These are phyloP conservation scores for Tympanuchus pallidicinctus DNA, from an alignment of 2,113 vertebrate species.

Conservation along the genomic window DNA sequence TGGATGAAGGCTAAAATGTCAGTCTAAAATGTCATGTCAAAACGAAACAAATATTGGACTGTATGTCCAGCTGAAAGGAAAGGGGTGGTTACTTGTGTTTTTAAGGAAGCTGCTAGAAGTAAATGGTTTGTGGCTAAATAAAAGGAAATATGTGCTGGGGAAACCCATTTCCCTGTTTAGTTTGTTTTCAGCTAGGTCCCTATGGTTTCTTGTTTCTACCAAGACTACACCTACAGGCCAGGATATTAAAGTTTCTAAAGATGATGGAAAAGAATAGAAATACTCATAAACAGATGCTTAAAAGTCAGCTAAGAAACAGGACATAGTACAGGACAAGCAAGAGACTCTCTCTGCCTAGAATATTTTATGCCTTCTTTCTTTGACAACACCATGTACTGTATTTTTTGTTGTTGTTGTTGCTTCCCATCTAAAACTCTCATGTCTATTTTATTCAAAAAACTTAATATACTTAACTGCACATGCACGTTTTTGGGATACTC, in stretches of 20 bases:
- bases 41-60: background rate
- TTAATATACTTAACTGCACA: background rate
- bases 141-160: background rate
- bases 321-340: background rate
- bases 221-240: background rate
- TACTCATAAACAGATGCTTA: background rate
- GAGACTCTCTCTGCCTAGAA: background rate
- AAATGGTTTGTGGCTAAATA: background rate
- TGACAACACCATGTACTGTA: background rate
- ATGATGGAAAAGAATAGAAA: background rate
- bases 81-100: background rate
- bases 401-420: background rate
- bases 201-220: constrained; percentile 25
- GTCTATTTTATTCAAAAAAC: background rate
- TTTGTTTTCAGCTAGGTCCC: background rate
- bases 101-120: background rate
- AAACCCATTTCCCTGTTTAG: background rate
- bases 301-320: background rate
- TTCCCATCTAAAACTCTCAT: background rate
- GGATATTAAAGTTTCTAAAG: background rate
- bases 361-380: background rate
- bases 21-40: background rate
- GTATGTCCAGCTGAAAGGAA: background rate
- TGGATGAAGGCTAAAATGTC: background rate
- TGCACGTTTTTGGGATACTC: background rate